Percentiles rank a stretch among this genome's conserved stretches.
These are phyloP conservation scores for Pheosia tremula DNA, from an alignment of 2,888 invertebrate genomes.

Conservation along the genomic window DNA sequence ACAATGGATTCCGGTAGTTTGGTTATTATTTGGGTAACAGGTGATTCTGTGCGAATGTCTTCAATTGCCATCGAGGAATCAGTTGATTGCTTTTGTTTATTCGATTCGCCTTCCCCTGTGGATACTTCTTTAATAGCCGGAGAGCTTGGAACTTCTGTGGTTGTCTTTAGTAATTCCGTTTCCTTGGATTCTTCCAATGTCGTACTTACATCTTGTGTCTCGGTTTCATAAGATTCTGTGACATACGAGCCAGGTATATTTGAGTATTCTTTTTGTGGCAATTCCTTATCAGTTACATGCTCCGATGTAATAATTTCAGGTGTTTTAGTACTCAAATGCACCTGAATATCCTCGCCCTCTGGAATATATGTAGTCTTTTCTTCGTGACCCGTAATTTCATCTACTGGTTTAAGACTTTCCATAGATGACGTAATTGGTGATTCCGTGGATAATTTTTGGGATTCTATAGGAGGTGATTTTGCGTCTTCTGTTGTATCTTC, in stretches of 20 bases:
- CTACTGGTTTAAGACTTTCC: slow-evolving; percentile 12
- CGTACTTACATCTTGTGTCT: slow-evolving; percentile 15
- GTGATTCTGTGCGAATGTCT: slow-evolving; percentile 20
- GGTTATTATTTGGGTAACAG: slow-evolving; percentile 20
- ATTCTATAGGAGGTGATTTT: not conserved
- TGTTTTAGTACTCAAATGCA: slow-evolving; percentile 12
- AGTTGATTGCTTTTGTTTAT: slow-evolving; percentile 20
- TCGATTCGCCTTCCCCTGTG: slow-evolving; percentile 6
- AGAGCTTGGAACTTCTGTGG: slow-evolving; percentile 13
- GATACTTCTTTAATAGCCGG: slow-evolving; percentile 14
- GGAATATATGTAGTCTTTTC: slow-evolving; percentile 21
- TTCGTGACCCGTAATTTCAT: slow-evolving; percentile 8
- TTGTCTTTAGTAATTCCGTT: slow-evolving; percentile 11
- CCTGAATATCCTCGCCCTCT: slow-evolving; percentile 13
- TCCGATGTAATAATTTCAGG: slow-evolving; percentile 13
- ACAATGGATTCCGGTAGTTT: slow-evolving; percentile 27
- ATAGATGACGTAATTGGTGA: slow-evolving; percentile 19
- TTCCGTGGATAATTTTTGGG: slow-evolving; percentile 13
- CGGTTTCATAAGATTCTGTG: slow-evolving; percentile 11
- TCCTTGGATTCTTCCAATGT: slow-evolving; percentile 11
- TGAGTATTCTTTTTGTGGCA: slow-evolving; percentile 8
- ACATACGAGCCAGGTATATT: slow-evolving; percentile 11
- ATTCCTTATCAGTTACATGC: slow-evolving; percentile 12
- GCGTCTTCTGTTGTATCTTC: not conserved
- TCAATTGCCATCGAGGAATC: slow-evolving; percentile 12